Evolutionary conservation across 2,888 invertebrate genomes (phyloP), one percentile per base, ranked within the genome.

Genomic region (Aproaerema taeniolella): DNA sequence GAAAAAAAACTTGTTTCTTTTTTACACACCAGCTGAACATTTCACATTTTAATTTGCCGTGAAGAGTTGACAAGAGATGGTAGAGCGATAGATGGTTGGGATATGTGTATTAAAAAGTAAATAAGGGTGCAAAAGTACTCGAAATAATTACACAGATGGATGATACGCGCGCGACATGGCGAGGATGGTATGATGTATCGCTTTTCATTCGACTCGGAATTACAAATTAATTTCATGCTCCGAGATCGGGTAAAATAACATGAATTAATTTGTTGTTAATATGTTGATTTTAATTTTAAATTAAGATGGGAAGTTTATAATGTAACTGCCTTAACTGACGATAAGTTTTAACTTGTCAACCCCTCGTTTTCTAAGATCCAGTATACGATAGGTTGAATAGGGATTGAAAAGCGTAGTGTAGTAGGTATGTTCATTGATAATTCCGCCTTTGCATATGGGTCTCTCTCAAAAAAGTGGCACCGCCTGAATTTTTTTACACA

Each of bases 1-100:
- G 70, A 58, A 61, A 53, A 57, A 49, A 42, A 39, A 38, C 43
- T 11, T 29, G 34, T 38, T 43, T 15, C n/a, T n/a, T n/a, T 44
- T 35, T 41, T 31, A 14, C 31, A 38, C 49, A 42, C 69, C 80
- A 79, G 78, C 73, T 77, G 77, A 38, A 31, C 66, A 56, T 73
- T 73, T n/a, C n/a, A 31, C 67, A 56, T 73, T 72, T 75, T 66
- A 75, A 73, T 76, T 78, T 67, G 62, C 59, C 55, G 59, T 52
- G 64, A 58, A 67, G 55, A 56, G 64, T 49, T 69, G 79, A 78
- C 77, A 74, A 62, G 62, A 69, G 70, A 71, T 67, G 64, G 63
- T 16, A 16, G 14, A 13, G n/a, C n/a, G 28, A 35, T 35, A 35
- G 10, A 9, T 9, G n/a, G n/a, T 5, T 16, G 16, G 26, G 53